Percentiles rank a stretch among this genome's conserved stretches.
Evolutionary conservation across 2,797 vertebrate species (phyloP).

Genomic region (Neosilurus hyrtlii): DNA sequence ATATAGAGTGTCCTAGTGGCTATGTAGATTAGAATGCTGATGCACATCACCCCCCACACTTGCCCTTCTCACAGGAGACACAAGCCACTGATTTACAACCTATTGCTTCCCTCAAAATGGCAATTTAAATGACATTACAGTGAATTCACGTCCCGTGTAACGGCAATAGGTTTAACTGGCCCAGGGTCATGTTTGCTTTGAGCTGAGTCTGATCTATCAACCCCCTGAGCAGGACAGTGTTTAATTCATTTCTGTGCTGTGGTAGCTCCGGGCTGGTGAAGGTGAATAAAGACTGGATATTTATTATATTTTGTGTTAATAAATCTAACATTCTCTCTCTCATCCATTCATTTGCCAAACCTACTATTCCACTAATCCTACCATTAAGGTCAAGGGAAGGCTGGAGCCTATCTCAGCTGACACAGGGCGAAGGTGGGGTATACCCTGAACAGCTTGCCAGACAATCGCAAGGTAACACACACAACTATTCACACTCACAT

Average conservation of each 20-base stretch:
- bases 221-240: neutral
- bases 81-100: constrained; percentile 38
- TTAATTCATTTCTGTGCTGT: neutral
- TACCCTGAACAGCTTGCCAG: too few relatives aligned
- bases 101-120: constrained; percentile 40
- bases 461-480: too few relatives aligned
- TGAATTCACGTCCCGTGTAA: constrained; percentile 49
- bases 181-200: constrained; percentile 50
- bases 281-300: neutral
- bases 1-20: neutral
- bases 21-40: neutral
- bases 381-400: too few relatives aligned
- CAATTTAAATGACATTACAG: constrained; percentile 52
- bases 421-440: too few relatives aligned
- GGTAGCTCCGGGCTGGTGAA: neutral
- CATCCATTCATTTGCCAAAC: too few relatives aligned
- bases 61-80: neutral
- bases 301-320: too few relatives aligned
- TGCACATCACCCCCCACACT: too few relatives aligned
- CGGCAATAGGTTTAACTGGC: constrained; percentile 40
- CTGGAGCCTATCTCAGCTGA: too few relatives aligned
- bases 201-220: constrained; percentile 39
- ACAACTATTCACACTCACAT: too few relatives aligned
- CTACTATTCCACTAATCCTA: too few relatives aligned
- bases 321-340: too few relatives aligned